phyloP scores from a whole-genome alignment of 2,797 vertebrate species.

The Lemur catta region DNA sequence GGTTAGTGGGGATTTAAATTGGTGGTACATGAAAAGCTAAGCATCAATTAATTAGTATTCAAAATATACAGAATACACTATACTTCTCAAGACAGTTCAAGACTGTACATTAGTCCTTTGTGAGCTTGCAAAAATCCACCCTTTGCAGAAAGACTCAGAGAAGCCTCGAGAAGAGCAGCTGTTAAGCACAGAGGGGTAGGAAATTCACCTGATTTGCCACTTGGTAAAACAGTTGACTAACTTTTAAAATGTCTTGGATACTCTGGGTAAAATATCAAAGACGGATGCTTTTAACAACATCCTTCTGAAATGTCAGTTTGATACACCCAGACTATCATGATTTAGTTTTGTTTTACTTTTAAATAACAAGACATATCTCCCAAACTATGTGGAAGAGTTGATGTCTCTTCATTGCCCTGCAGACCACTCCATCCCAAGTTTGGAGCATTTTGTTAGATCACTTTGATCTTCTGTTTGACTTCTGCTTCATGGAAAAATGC shows the following conservation, averaged over 20 bases:
- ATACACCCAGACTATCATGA: slow-evolving; percentile 50
- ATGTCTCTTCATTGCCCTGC: slow-evolving; percentile 53
- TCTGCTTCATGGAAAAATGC: slow-evolving; percentile 74
- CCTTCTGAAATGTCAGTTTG: slow-evolving; percentile 70
- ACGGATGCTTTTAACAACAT: slow-evolving; percentile 45
- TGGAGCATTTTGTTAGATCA: slow-evolving; percentile 59
- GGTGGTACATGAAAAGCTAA: not conserved
- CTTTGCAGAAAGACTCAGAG: not conserved
- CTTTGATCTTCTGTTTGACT: slow-evolving; percentile 82
- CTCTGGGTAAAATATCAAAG: slow-evolving; percentile 69
- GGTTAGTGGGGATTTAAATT: not conserved
- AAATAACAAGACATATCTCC: slow-evolving; percentile 71
- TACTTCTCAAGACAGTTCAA: not conserved
- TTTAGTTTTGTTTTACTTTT: slow-evolving; percentile 72
- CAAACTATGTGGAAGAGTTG: slow-evolving; percentile 42
- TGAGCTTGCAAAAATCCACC: not conserved
- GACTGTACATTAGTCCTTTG: not conserved
- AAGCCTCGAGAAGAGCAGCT: not conserved
- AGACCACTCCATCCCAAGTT: slow-evolving; percentile 48
- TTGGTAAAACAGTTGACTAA: slow-evolving; percentile 28
- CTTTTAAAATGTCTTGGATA: slow-evolving; percentile 52
- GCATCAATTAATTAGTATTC: not conserved
- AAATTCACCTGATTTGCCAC: slow-evolving; percentile 49
- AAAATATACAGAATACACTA: not conserved
- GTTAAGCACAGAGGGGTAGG: not conserved